These are phyloP conservation scores for Phodopus roborovskii DNA, from an alignment of 2,113 vertebrate species.

Conservation along the genomic window DNA sequence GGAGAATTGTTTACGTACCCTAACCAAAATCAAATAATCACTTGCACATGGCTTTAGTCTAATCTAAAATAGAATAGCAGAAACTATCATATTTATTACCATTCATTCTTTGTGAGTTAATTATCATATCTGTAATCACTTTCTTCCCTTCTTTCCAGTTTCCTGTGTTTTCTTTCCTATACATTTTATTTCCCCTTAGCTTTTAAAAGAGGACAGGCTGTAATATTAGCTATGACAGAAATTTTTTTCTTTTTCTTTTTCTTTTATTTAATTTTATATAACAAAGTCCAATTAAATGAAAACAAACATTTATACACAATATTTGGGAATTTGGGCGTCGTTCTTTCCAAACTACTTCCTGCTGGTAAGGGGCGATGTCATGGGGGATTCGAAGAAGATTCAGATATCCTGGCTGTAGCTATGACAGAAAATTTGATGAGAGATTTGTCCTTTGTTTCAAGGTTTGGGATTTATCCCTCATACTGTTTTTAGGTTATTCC, in stretches of 20 bases:
- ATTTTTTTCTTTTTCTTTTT: no score
- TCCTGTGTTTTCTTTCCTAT: background rate
- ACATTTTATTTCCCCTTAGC: background rate
- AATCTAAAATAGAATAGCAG: background rate
- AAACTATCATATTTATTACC: background rate
- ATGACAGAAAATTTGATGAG: background rate
- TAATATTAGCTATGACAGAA: background rate
- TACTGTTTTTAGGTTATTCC: background rate
- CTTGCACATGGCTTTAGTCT: background rate
- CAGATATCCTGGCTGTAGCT: no score
- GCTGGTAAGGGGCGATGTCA: no score
- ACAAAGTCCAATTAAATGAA: no score
- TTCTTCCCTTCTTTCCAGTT: conserved; percentile 13
- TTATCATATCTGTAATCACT: conserved; percentile 1
- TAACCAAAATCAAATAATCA: background rate
- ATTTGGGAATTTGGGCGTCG: no score
- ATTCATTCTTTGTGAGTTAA: conserved; percentile 25
- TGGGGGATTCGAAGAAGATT: no score
- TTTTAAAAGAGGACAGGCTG: background rate
- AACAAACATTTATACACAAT: no score
- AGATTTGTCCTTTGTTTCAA: background rate
- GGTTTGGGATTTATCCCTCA: background rate
- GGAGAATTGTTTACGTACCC: conserved; percentile 4
- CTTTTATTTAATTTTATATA: no score
- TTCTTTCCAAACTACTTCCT: no score